A percentile compares a stretch with the other conserved stretches of the same genome.
Conservation (phyloP, 2,797 vertebrate genomes). For the Gymnoscopelus microlampas region DNA sequence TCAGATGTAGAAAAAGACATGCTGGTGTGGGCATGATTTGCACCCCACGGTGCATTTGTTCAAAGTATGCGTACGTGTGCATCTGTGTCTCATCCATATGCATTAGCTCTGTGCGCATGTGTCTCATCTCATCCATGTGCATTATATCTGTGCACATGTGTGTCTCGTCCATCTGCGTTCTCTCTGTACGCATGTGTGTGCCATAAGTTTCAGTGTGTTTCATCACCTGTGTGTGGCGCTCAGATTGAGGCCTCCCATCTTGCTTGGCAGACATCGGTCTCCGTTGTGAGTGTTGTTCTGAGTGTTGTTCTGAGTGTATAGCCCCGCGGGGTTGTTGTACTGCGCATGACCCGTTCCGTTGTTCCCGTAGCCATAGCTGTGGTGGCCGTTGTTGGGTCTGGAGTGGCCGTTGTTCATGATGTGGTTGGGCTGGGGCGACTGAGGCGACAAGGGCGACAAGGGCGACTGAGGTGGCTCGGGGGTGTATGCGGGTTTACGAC, state of each 20-base stretch:
- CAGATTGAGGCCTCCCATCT: conserved; percentile 88
- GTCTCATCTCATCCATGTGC: neutral
- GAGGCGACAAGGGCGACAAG: conserved; percentile 29
- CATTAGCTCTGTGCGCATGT: neutral
- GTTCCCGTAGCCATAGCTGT: conserved; percentile 74
- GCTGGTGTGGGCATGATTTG: too few relatives aligned
- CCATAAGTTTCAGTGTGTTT: conserved; percentile 7
- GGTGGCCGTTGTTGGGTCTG: conserved; percentile 68
- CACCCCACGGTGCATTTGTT: too few relatives aligned
- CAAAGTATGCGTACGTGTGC: too few relatives aligned
- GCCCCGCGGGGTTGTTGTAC: conserved; percentile 84
- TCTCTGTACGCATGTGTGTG: too few relatives aligned
- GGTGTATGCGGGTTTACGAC: conserved; percentile 74
- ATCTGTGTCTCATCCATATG: conserved; percentile 2
- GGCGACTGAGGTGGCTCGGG: conserved; percentile 66
- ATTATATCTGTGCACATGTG: too few relatives aligned
- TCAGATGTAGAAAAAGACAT: too few relatives aligned
- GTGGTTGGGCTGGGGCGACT: conserved; percentile 51
- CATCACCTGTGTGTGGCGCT: conserved; percentile 84
- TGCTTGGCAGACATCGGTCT: conserved; percentile 82
- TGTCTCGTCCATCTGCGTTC: too few relatives aligned
- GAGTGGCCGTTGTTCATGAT: conserved; percentile 69
- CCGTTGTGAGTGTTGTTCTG: conserved; percentile 73
- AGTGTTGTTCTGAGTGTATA: conserved; percentile 76
- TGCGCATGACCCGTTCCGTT: conserved; percentile 76